These are phyloP conservation scores for Trypoxylus dichotomus DNA, from an alignment of 1,140 invertebrate genomes.

Conservation along the genomic window DNA sequence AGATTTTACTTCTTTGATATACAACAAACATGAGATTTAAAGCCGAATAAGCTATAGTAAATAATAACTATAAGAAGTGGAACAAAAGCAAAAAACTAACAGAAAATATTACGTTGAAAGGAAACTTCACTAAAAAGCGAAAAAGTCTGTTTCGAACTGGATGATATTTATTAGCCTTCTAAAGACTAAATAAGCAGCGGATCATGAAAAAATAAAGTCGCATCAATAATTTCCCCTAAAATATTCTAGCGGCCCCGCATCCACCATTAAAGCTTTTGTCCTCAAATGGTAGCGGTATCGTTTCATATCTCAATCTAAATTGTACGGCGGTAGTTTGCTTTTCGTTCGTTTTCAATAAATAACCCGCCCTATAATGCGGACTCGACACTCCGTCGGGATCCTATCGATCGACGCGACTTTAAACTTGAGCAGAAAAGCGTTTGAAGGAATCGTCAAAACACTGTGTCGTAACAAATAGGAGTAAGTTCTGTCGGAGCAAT, in stretches of 20 bases:
- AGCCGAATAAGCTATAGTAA: too few relatives aligned
- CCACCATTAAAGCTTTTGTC: conserved; percentile 10
- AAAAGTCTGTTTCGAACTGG: not conserved
- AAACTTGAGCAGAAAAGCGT: conserved; percentile 1
- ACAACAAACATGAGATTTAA: too few relatives aligned
- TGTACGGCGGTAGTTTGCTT: not conserved
- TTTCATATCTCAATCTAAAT: conserved; percentile 18
- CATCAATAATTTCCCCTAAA: not conserved
- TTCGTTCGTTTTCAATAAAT: conserved; percentile 20
- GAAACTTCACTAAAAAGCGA: too few relatives aligned
- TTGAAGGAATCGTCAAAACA: conserved; percentile 22
- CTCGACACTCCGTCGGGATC: not conserved
- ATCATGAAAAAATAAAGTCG: not conserved
- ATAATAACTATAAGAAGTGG: too few relatives aligned
- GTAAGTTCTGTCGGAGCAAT: conserved; percentile 8
- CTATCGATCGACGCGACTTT: conserved; percentile 5
- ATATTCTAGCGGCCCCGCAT: not conserved
- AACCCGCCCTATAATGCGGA: not conserved
- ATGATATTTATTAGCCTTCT: not conserved
- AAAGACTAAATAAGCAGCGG: not conserved
- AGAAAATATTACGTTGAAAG: too few relatives aligned
- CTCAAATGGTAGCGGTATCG: not conserved
- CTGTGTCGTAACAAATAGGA: conserved; percentile 21
- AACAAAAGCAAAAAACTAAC: too few relatives aligned
- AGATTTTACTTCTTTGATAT: too few relatives aligned